Conservation (phyloP, 1,140 invertebrate genomes). For the Varroa destructor region DNA sequence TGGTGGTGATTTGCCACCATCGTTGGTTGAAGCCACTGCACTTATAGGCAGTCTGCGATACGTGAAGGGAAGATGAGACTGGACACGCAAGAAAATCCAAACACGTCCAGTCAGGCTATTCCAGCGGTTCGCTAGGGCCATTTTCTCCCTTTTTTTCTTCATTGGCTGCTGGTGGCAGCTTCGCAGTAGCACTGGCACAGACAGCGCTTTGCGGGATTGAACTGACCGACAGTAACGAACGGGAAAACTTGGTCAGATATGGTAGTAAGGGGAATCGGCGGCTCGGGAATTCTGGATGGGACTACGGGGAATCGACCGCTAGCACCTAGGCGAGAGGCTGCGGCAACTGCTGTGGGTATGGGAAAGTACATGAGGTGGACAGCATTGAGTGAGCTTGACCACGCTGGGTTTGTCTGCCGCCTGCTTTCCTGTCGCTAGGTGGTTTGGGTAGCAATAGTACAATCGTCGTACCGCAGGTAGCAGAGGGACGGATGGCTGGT, state of each 20-base stretch:
- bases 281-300: not conserved
- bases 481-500: too few species aligned
- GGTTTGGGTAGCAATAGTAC: too few species aligned
- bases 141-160: too few species aligned
- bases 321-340: not conserved
- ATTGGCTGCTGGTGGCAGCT: not conserved
- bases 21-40: too few species aligned
- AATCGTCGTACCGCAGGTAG: too few species aligned
- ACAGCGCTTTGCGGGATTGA: not conserved
- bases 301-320: not conserved
- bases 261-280: too few species aligned
- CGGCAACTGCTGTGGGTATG: not conserved
- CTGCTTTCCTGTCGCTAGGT: too few species aligned
- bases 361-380: too few species aligned
- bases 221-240: not conserved
- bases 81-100: slow-evolving; percentile 12
- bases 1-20: too few species aligned
- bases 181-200: not conserved
- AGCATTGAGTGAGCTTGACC: too few species aligned
- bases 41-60: not conserved
- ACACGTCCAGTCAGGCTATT: not conserved
- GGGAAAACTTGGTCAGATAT: not conserved
- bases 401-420: too few species aligned
- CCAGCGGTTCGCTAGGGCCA: too few species aligned
- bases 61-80: not conserved